Percentiles rank a stretch among this genome's conserved stretches.
Conservation (phyloP, 2,113 vertebrate species). For the Eretmochelys imbricata region DNA sequence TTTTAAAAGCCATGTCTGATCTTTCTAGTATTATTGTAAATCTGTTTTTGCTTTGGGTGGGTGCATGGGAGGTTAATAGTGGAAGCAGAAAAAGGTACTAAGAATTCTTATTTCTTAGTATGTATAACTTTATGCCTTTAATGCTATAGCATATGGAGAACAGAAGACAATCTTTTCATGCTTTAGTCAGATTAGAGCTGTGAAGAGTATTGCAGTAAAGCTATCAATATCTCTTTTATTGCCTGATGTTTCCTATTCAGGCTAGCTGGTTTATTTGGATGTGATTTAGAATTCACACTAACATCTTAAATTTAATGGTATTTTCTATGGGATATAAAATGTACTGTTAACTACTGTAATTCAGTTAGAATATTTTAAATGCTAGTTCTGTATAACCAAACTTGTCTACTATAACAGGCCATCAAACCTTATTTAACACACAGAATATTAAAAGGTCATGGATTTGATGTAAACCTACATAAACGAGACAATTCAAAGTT, state of each 20-base stretch:
- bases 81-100: not conserved
- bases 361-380: not conserved
- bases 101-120: not conserved
- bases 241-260: not conserved
- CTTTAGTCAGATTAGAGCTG: not conserved
- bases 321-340: not conserved
- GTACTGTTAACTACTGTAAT: not conserved
- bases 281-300: not conserved
- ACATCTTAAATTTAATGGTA: not conserved
- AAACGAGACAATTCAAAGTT: not conserved
- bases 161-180: not conserved
- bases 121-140: not conserved
- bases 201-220: not conserved
- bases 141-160: not conserved
- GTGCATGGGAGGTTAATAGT: slow-evolving; percentile 20
- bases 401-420: not conserved
- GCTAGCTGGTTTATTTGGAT: not conserved
- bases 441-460: not conserved
- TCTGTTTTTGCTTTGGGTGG: not conserved
- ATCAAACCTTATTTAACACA: slow-evolving; percentile 32
- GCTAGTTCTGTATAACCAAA: not conserved
- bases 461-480: slow-evolving; percentile 6
- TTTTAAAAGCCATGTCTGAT: not conserved
- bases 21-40: not conserved
- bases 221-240: not conserved